Percentiles rank a stretch among this genome's conserved stretches.
Conservation (phyloP, 2,888 invertebrate species). For the Hydraecia micacea region DNA sequence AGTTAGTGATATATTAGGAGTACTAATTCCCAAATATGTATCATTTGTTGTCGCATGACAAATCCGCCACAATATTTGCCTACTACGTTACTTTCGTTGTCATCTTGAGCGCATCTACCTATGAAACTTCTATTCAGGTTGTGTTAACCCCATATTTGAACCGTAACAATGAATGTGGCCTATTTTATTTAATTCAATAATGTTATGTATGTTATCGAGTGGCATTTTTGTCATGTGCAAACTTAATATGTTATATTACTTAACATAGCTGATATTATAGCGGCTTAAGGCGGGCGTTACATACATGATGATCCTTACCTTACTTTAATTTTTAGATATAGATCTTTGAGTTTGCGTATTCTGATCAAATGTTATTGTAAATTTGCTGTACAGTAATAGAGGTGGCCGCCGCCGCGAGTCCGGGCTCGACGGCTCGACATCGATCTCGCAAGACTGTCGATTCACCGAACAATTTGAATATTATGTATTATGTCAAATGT, state of each 20-base stretch:
- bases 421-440: slow-evolving; percentile 72
- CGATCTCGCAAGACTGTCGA: slow-evolving; percentile 81
- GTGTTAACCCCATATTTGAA: slow-evolving; percentile 84
- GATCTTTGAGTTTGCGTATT: slow-evolving; percentile 88
- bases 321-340: slow-evolving; percentile 86
- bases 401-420: slow-evolving; percentile 78
- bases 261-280: slow-evolving; percentile 88
- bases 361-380: slow-evolving; percentile 89
- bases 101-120: slow-evolving; percentile 70
- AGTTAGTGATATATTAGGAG: slow-evolving; percentile 86
- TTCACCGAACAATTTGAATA: slow-evolving; percentile 87
- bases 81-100: slow-evolving; percentile 74
- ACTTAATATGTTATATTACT: slow-evolving; percentile 84
- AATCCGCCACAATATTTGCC: slow-evolving; percentile 79
- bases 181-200: slow-evolving; percentile 81
- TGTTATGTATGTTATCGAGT: slow-evolving; percentile 73
- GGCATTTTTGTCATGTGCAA: slow-evolving; percentile 86
- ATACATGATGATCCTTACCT: slow-evolving; percentile 83
- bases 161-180: slow-evolving; percentile 87
- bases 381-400: slow-evolving; percentile 86
- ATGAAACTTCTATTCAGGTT: slow-evolving; percentile 75
- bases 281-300: slow-evolving; percentile 88
- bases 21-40: slow-evolving; percentile 86
- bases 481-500: slow-evolving; percentile 86
- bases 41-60: slow-evolving; percentile 84